phyloP scores from a whole-genome alignment of 2,797 vertebrate genomes.

The Coilia nasus region DNA sequence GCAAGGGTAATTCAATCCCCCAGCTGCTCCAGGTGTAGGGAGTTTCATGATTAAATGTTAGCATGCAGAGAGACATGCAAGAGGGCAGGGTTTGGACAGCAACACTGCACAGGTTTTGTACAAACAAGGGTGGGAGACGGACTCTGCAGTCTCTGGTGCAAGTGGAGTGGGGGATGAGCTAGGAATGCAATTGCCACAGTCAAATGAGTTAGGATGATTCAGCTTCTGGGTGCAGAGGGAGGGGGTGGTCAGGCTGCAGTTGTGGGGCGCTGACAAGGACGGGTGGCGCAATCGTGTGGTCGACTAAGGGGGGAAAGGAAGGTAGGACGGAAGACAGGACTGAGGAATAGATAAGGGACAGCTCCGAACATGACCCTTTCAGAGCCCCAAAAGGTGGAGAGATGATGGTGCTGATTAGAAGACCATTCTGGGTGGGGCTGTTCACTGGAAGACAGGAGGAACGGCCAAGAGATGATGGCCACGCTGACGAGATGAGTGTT shows the following conservation, averaged over 20 bases:
- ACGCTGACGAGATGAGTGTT: background rate
- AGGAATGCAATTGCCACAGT: background rate
- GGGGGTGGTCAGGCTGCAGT: background rate
- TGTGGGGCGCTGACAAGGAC: background rate
- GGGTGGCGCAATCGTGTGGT: background rate
- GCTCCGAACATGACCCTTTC: background rate
- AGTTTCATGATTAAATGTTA: background rate
- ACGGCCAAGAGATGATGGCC: background rate
- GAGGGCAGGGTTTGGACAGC: background rate
- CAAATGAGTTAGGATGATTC: background rate
- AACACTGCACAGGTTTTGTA: background rate
- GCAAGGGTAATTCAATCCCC: background rate
- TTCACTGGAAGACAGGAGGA: background rate
- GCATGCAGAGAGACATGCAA: background rate
- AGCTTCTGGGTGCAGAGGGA: background rate
- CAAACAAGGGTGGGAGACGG: background rate
- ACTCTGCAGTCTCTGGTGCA: background rate
- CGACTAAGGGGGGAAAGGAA: background rate
- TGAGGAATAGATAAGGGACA: background rate
- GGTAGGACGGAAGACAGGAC: background rate
- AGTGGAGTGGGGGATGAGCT: background rate
- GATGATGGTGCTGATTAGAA: background rate
- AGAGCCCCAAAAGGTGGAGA: background rate
- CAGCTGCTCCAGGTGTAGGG: background rate
- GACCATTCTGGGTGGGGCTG: background rate